Base-by-base conservation (phyloP, 1,140 invertebrate genomes). In the Drosophila sucinea region DNA sequence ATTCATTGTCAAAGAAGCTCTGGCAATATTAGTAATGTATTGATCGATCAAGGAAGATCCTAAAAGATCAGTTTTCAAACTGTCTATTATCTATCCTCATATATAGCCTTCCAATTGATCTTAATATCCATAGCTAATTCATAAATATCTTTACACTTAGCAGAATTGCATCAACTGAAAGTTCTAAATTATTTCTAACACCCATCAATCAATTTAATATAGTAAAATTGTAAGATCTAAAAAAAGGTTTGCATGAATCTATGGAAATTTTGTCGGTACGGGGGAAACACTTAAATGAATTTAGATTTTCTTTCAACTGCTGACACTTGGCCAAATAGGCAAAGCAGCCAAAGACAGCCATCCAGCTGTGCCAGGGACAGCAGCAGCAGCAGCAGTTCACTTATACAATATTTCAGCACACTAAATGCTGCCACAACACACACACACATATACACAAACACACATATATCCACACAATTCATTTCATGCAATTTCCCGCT, bases 401-500 rank as follows among this genome's bases (percentile, higher is more conserved):
- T 75, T 83, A 70, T 65, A 70, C 44, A 51, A 51, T 51, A 51
- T 77, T 65, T 68, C 67, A 67, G 70, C 67, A 83, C 83, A 51
- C 44, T 86, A 86, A 86, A 86, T 87, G 83, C 83, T 70, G 79
- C 23, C 44, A 51, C 44, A 51, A 27, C 44, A 23, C 44, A 47
- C 17, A 8, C 44, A 47, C 44, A 7, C 23, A 51, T 23, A 51
- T 23, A 38, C 74, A 85, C 83, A 82, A 0, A 8, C 33, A 35
- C 33, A 47, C 44, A 51, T 23, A 51, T 10, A 25, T 4, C 25
- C 10, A 87, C 80, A 87, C 83, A 87, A 89, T 89, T 89, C 84
- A 87, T 87, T 84, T 75, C 80, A 77, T 89, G 80, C 67, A 79
- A 89, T 83, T 73, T 89, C 83, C 84, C 67, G 80, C 77, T 87